These are phyloP conservation scores for Listrodromus nycthemerus DNA, from an alignment of 2,888 invertebrate genomes.

Conservation along the genomic window DNA sequence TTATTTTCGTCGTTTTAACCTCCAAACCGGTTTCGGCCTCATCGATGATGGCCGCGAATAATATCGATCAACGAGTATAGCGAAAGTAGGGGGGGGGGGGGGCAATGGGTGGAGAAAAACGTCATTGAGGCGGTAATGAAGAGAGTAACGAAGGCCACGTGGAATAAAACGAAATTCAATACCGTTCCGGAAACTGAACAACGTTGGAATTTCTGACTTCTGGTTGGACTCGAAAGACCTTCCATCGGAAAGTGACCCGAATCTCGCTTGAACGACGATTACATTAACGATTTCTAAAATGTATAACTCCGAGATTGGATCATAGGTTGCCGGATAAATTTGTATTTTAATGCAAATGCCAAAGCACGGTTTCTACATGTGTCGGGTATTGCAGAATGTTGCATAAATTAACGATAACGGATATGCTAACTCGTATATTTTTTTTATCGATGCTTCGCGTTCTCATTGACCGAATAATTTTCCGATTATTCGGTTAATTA, in stretches of 20 bases:
- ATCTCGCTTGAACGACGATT: slow-evolving; percentile 32
- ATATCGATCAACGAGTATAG: not conserved
- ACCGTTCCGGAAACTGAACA: slow-evolving; percentile 32
- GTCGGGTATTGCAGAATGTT: not conserved
- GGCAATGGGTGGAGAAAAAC: not conserved
- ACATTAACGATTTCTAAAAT: slow-evolving; percentile 19
- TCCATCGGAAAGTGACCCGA: slow-evolving; percentile 43
- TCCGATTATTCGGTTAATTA: not conserved
- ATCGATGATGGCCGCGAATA: not conserved
- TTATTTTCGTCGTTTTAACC: slow-evolving; percentile 2
- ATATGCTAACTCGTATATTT: not conserved
- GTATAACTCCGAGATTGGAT: not conserved
- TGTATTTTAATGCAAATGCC: not conserved
- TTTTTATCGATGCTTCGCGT: not conserved
- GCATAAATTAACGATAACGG: not conserved
- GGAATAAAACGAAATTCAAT: slow-evolving; percentile 30
- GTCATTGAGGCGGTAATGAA: slow-evolving; percentile 14
- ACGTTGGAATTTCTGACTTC: slow-evolving; percentile 39
- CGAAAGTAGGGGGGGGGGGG: not conserved
- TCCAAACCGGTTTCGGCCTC: slow-evolving; percentile 28
- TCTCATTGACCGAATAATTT: not conserved
- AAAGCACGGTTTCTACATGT: not conserved
- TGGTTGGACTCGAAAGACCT: slow-evolving; percentile 45
- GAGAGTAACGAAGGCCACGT: not conserved
- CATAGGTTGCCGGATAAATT: not conserved